phyloP scores from a whole-genome alignment of 2,797 vertebrate genomes.

The Serranus cabrilla region DNA sequence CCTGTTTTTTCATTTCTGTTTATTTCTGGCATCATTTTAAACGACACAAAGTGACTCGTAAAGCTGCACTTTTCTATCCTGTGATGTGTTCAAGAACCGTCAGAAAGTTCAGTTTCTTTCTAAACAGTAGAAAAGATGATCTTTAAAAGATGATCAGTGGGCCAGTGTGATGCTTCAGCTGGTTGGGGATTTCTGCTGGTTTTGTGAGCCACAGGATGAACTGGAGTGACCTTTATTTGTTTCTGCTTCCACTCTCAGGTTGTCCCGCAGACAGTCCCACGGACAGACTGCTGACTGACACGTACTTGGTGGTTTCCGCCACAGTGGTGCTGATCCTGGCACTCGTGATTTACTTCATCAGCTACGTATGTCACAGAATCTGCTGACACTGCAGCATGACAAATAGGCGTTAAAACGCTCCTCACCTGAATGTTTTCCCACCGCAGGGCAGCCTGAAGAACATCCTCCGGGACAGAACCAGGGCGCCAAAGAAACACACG shows the following conservation, averaged over 20 bases:
- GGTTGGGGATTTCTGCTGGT: not conserved
- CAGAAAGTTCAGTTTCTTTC: too few relatives aligned
- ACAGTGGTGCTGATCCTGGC: slow-evolving; percentile 46
- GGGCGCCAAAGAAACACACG: slow-evolving; percentile 24
- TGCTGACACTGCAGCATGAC: not conserved
- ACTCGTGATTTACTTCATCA: slow-evolving; percentile 62
- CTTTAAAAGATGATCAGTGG: too few relatives aligned
- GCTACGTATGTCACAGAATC: slow-evolving; percentile 78
- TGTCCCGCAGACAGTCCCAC: not conserved
- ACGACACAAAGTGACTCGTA: too few relatives aligned
- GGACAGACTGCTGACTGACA: not conserved
- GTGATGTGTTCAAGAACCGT: too few relatives aligned
- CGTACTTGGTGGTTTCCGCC: slow-evolving; percentile 56
- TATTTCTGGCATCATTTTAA: too few relatives aligned
- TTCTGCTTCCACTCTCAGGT: too few relatives aligned
- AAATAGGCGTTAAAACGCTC: not conserved
- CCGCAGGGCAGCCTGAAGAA: slow-evolving; percentile 68
- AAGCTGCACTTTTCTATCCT: too few relatives aligned
- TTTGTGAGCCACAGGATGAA: not conserved
- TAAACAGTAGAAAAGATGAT: too few relatives aligned
- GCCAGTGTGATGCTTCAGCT: too few relatives aligned
- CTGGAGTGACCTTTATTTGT: too few relatives aligned
- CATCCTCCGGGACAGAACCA: slow-evolving; percentile 35
- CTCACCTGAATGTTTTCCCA: slow-evolving; percentile 2
- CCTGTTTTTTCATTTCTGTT: too few relatives aligned